These are phyloP conservation scores for Apotomis betuletana DNA, from an alignment of 2,888 invertebrate species.

Conservation along the genomic window DNA sequence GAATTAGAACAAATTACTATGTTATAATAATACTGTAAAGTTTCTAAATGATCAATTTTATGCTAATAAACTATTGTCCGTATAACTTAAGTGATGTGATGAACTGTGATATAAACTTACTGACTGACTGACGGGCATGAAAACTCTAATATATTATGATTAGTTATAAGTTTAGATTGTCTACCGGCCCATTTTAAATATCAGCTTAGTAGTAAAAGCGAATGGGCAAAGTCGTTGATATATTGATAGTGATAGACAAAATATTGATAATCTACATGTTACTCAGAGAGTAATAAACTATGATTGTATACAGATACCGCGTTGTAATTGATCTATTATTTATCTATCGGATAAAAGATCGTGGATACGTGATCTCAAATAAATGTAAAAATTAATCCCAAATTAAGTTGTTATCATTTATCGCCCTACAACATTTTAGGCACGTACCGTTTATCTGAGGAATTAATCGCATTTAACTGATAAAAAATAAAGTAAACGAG, in stretches of 20 bases:
- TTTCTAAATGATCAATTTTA: background rate
- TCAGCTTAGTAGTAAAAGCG: background rate
- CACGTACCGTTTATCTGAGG: slow-evolving; percentile 27
- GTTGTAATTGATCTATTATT: slow-evolving; percentile 9
- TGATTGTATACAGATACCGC: background rate
- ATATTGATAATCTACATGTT: slow-evolving; percentile 2
- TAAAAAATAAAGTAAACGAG: background rate
- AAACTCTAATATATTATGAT: background rate
- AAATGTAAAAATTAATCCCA: slow-evolving; percentile 21
- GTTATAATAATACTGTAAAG: background rate
- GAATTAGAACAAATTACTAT: no score
- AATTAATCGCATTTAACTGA: slow-evolving; percentile 8
- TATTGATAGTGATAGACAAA: background rate
- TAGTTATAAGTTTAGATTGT: background rate
- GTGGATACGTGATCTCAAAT: slow-evolving; percentile 31
- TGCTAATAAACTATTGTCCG: background rate
- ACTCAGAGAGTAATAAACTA: background rate
- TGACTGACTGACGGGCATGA: background rate
- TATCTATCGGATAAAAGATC: slow-evolving; percentile 27
- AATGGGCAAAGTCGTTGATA: background rate
- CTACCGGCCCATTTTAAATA: background rate
- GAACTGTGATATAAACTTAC: background rate
- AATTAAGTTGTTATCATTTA: slow-evolving; percentile 30
- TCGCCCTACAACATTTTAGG: slow-evolving; percentile 3
- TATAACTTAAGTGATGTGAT: background rate